Conservation (phyloP, 2,113 vertebrate species). For the Lampris incognitus region DNA sequence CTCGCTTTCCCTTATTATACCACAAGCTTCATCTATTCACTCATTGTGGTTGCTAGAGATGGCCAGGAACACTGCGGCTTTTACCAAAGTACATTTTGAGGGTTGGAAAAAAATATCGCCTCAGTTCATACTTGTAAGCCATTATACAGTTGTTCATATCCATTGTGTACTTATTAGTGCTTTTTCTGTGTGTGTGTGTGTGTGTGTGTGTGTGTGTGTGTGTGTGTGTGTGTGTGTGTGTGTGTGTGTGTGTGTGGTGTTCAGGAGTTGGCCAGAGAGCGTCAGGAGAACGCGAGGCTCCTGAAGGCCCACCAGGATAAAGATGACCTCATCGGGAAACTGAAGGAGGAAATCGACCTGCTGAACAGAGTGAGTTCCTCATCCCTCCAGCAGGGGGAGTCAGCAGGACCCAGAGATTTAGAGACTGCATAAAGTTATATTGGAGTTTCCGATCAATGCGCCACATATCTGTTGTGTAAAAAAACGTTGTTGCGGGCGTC, state of each 20-base stretch:
- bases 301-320: constrained; percentile 90
- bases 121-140: no score
- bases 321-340: constrained; percentile 92
- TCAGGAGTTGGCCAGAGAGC: constrained; percentile 91
- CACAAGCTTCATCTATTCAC: background rate
- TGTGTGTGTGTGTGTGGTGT: constrained; percentile 41
- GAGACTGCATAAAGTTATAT: no score
- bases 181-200: background rate
- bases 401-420: no score
- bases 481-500: no score
- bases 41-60: background rate
- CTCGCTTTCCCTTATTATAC: background rate
- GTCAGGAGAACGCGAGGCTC: constrained; percentile 89
- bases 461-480: no score
- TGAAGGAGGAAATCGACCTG: constrained; percentile 96
- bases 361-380: constrained; percentile 91
- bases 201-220: constrained; percentile 12
- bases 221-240: constrained; percentile 15
- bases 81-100: background rate
- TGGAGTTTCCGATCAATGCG: no score
- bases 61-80: background rate
- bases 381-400: background rate
- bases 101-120: background rate
- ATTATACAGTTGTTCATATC: background rate
- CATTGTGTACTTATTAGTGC: no score